phyloP scores from a whole-genome alignment of 2,113 vertebrate genomes.

The Macquaria ambigua region DNA sequence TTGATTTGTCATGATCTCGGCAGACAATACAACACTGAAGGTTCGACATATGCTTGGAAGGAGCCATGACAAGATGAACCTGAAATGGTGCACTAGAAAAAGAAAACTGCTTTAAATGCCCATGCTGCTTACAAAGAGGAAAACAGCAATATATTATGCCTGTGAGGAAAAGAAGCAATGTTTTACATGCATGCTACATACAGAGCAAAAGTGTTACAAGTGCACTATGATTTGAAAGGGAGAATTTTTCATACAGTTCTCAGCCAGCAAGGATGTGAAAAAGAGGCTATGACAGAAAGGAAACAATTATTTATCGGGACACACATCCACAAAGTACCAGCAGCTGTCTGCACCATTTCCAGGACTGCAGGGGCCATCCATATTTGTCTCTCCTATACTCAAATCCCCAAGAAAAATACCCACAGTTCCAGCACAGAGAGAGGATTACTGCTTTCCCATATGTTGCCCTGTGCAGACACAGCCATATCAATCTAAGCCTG shows the following conservation, averaged over 20 bases:
- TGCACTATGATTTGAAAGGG: conserved; percentile 47
- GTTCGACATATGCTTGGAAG: conserved; percentile 75
- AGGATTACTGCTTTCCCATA: conserved; percentile 86
- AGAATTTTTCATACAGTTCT: conserved; percentile 57
- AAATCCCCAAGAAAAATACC: conserved; percentile 83
- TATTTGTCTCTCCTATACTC: conserved; percentile 76
- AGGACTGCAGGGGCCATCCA: conserved; percentile 65
- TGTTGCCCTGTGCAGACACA: conserved; percentile 82
- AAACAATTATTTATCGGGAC: conserved; percentile 82
- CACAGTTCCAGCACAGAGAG: conserved; percentile 73
- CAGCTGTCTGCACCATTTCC: conserved; percentile 79
- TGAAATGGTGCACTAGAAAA: conserved; percentile 48
- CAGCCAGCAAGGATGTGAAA: conserved; percentile 60
- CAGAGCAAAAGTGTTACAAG: conserved; percentile 60
- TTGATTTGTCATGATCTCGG: conserved; percentile 76
- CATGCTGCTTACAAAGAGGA: conserved; percentile 44
- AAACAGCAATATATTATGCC: conserved; percentile 45
- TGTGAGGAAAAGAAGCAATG: conserved; percentile 47
- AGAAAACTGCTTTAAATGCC: conserved; percentile 41
- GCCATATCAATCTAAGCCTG: conserved; percentile 83
- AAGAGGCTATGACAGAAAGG: conserved; percentile 76
- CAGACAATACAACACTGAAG: conserved; percentile 68
- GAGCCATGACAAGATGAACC: conserved; percentile 67
- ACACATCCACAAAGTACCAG: conserved; percentile 71
- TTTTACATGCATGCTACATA: conserved; percentile 70